Evolutionary conservation across 2,113 vertebrate species (phyloP).

Genomic region (Burhinus oedicnemus): DNA sequence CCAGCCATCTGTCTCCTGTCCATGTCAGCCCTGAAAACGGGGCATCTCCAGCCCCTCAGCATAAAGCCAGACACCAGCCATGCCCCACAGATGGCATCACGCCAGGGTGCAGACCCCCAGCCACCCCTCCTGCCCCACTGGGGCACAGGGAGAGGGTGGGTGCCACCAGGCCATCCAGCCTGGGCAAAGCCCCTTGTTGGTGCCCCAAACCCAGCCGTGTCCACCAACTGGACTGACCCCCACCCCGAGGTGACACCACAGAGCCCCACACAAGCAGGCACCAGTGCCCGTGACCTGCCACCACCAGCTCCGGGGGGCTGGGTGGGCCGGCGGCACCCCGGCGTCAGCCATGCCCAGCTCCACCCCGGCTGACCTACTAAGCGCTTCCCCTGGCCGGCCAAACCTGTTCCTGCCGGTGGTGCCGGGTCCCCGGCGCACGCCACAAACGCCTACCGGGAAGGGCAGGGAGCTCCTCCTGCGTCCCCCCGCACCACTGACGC

Average conservation of each 20-base stretch:
- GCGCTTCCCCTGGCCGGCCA: constrained; percentile 28
- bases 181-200: rapidly evolving
- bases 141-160: rapidly evolving
- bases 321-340: not conserved
- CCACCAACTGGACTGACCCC: not conserved
- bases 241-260: not conserved
- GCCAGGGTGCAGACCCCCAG: rapidly evolving
- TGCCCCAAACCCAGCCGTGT: not conserved
- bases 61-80: not conserved
- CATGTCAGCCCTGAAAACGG: rapidly evolving
- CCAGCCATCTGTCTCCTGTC: not conserved
- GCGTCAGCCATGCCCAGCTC: constrained; percentile 22
- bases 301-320: not conserved
- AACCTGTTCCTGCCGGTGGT: constrained; percentile 44
- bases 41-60: not conserved
- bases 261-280: not conserved
- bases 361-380: constrained; percentile 55
- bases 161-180: not conserved
- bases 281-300: not conserved
- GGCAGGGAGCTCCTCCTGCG: not conserved
- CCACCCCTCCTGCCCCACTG: not conserved
- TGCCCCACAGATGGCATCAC: not conserved
- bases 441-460: not conserved
- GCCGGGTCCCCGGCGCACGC: not conserved
- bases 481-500: rapidly evolving